Evolutionary conservation across 2,888 invertebrate species (phyloP).

Genomic region (Ophion ellenae): DNA sequence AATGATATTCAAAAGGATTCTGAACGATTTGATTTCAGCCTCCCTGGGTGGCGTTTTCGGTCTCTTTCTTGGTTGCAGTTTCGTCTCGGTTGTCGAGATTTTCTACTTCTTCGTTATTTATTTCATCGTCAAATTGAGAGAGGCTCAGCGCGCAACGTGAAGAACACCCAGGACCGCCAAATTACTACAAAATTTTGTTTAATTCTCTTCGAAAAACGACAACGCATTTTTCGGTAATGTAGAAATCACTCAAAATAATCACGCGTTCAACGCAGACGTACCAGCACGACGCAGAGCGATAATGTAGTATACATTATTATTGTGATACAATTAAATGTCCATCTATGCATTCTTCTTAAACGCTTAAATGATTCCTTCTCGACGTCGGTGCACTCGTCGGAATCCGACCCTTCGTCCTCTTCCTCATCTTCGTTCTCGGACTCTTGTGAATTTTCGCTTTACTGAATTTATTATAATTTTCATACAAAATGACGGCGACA

Average conservation of each 20-base stretch:
- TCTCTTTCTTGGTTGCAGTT: slow-evolving; percentile 83
- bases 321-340: slow-evolving; percentile 43
- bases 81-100: slow-evolving; percentile 82
- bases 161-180: neutral
- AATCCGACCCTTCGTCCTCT: slow-evolving; percentile 40
- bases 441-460: slow-evolving; percentile 22
- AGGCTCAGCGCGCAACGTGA: neutral
- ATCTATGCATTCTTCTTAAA: slow-evolving; percentile 5
- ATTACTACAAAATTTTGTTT: slow-evolving; percentile 12
- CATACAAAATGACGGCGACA: too few species aligned
- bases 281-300: slow-evolving; percentile 15
- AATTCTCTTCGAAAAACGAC: neutral
- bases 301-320: slow-evolving; percentile 30
- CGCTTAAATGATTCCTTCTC: slow-evolving; percentile 51
- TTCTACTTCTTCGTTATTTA: slow-evolving; percentile 79
- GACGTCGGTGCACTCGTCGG: slow-evolving; percentile 39
- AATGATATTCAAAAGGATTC: neutral
- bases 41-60: slow-evolving; percentile 84
- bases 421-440: slow-evolving; percentile 38
- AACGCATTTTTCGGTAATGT: neutral
- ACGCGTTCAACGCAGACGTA: slow-evolving; percentile 31
- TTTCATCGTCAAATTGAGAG: slow-evolving; percentile 62
- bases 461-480: neutral
- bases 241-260: slow-evolving; percentile 11
- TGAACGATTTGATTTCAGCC: slow-evolving; percentile 77